Base-by-base conservation (phyloP, 2,113 vertebrate species). In the Rutilus rutilus region DNA sequence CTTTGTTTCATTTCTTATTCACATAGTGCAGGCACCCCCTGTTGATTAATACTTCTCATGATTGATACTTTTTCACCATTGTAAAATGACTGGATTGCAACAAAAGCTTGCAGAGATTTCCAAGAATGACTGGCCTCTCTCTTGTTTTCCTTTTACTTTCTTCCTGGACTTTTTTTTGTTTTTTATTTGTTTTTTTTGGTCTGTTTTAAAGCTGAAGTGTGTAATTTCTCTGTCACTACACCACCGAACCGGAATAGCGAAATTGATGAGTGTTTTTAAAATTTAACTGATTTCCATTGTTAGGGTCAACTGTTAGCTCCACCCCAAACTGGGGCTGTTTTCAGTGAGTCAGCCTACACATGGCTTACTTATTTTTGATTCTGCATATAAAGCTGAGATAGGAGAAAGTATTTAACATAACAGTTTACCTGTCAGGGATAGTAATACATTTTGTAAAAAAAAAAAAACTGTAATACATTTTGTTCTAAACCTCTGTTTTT, bases 21-120 rank as follows among this genome's bases (percentile, higher is more conserved):
- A 87, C 60, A 76, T 50, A 78, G 62, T 64, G 74, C 85, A 54
- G 69, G 76, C 79, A 85, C 67, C 80, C 80, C 45, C 78, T 59
- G 71, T 87, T 52, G 78, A 85, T 87, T 83, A 87, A 87, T 83
- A 73, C 39, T 9, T 73, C 69, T 45, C 15, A 42, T 84, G 86
- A 82, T 84, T 82, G 74, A 73, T 81, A 42, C 33, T 36, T 42
- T 74, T 74, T 65, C 17, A 3, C 39, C 19, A 78, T 78, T 78
- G 76, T 78, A 47, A 65, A 50, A 59, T 42, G 52, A 80, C 77
- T 23, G 59, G 54, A 81, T 36, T 81, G 78, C n/a, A 81, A 71
- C 47, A 80, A 71, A 59, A 69, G 59, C 78, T 64, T 19, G 23
- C 39, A 64, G 33, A 64, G 39, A 81, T 81, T 81, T 81, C n/a